Base-by-base conservation (phyloP, 35 echinoderm and acorn worm genomes). In the Acanthaster planci region DNA sequence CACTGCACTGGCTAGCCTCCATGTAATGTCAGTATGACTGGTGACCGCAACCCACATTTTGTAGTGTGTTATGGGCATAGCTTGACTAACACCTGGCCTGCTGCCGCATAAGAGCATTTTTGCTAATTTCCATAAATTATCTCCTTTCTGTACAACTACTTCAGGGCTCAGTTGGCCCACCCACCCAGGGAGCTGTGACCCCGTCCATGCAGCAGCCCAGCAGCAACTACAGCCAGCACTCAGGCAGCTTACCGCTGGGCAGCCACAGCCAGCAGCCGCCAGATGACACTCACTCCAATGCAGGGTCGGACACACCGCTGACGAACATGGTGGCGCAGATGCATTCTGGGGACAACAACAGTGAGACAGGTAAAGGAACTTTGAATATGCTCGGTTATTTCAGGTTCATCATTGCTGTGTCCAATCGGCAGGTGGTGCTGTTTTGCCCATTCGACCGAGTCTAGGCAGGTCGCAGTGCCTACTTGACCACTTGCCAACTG, bases 291-390 rank as follows among this genome's bases (percentile, higher is more conserved):
- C 90, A 92, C 60, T 92, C 94, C 5, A 97, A 97, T 40, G 89
- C 94, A 85, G 89, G 87, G 2, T 97, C 94, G 3, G 94, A 97
- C 23, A 86, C 89, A 52, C 86, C 90, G 26, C 87, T 93, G 32
- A 83, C 87, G 0, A 90, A 81, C 58, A 89, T 92, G 83, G 91
- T 97, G 18, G 89, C 94, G 26, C 85, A 83, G 58, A 80, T 97
- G 40, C 94, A 95, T 58, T 90, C 90, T 27, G 90, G 87, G n/a
- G 87, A 93, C 47, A 93, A 93, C 80, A 86, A 89, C 19, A 97
- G 94, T 77, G 94, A 97, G 89, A 97, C 94, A 97, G 94, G 94
- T 97, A 76, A 90, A 88, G 15, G 27, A 67, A 32, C 12, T 31
- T 7, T 57, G 39, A 10, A 21, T 7, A 50, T 72, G 30, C 23